Evolutionary conservation across 1,140 invertebrate species (phyloP), one percentile per base, ranked within the genome.

Genomic region (Halyomorpha halys): DNA sequence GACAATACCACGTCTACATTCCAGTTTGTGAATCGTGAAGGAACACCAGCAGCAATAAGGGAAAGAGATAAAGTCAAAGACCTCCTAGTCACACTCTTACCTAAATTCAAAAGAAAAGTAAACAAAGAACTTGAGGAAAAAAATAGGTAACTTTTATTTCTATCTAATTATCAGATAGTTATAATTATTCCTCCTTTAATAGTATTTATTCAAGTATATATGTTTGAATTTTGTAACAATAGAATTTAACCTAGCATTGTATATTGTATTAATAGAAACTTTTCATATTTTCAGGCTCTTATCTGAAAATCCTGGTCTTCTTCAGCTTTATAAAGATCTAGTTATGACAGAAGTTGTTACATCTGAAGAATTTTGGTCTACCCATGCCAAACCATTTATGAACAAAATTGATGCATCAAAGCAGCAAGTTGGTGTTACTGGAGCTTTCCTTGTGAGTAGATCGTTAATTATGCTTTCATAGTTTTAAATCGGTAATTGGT

Each of bases 31-130:
- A 95, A 97, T 77, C 85, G 87, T 44, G 83, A 82, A 68, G 90
- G 91, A 6, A 76, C 84, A 21, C 83, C 87, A 44, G 83, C 83
- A 1, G 94, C 97, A 76, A 79, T 95, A 1, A 83, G 85, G 68
- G 95, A 98, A 72, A 78, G 97, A 61, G 93, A 98, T 75, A 81
- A 86, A 69, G 91, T 98, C 0, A 99, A 98, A 76, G 91, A 96
- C 71, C 77, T 93, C 60, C 77, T 99, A 59, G 89, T 94, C 70
- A 85, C 92, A 71, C 77, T 98, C 39, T 76, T 99, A 68, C 93
- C 94, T n/a, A 92, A 93, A 74, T 98, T 98, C 74, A 91, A 94
- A 73, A 80, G 86, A 70, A 94, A 95, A 82, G 86, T 97, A 21
- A 91, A 96, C 73, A 89, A 90, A 73, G 95, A 97, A 76, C 74